Evolutionary conservation across 1,140 invertebrate species (phyloP), one percentile per base, ranked within the genome.

Genomic region (Riptortus pedestris): DNA sequence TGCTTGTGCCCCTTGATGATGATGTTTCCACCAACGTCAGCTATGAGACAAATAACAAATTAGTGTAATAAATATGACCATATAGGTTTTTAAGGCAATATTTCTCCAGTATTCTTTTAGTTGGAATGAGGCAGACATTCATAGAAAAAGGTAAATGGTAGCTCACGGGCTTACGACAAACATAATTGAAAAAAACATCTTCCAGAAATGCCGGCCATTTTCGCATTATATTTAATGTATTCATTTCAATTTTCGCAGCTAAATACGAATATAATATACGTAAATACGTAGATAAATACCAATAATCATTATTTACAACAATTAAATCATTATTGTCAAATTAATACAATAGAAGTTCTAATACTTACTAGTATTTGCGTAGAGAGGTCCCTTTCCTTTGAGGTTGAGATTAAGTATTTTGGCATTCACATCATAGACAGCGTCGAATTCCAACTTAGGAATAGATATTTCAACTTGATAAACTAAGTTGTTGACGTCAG

Each of bases 331-430:
- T n/a, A n/a, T n/a, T n/a, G n/a, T n/a, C n/a, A n/a, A n/a, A n/a
- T n/a, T n/a, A n/a, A n/a, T n/a, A n/a, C n/a, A n/a, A n/a, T n/a
- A n/a, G n/a, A n/a, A n/a, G n/a, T n/a, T n/a, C n/a, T 55, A 31
- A 31, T 33, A 78, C 76, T 76, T 72, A 80, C 79, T 83, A 16
- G 84, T 79, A 70, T 85, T 85, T 1, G 79, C 81, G n/a, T 71
- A 73, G 65, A 85, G 73, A 0, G 78, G 76, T 0, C 84, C 84
- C 12, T 74, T 78, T 20, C 84, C 83, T 33, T 75, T 74, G n/a
- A 86, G 74, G 3, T 80, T 81, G 27, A 86, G 68, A 2, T 83
- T 69, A 14, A 85, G 69, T 3, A 55, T 27, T 45, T 79, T 78
- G 2, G 83, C 83, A 69, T 83, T 79, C 1, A 85, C 72, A 0